Percentiles rank a stretch among this genome's conserved stretches.
phyloP scores from a whole-genome alignment of 2,113 vertebrate species.

The Solenodon paradoxus region DNA sequence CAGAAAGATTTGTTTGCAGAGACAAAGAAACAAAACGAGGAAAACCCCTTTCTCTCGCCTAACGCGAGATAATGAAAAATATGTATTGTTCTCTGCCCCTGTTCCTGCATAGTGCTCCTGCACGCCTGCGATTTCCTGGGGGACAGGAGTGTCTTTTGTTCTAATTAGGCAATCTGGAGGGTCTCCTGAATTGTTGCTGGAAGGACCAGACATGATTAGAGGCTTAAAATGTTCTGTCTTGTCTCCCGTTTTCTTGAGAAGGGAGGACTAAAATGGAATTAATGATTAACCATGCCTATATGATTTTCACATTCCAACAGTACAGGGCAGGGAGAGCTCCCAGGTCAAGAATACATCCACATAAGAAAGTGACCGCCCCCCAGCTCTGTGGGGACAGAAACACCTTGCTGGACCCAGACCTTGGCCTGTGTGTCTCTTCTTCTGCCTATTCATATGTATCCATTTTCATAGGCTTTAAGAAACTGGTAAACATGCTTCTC shows the following conservation, averaged over 20 bases:
- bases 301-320: too few relatives aligned
- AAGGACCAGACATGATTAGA: background rate
- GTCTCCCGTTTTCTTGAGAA: background rate
- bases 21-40: background rate
- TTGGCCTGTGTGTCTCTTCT: background rate
- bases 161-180: background rate
- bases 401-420: background rate
- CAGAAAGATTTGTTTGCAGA: background rate
- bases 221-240: background rate
- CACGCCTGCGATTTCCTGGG: background rate
- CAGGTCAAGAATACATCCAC: background rate
- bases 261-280: background rate
- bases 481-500: rapidly evolving
- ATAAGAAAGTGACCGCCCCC: background rate
- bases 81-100: background rate
- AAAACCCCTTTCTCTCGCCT: background rate
- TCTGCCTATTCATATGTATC: background rate
- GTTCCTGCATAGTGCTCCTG: background rate
- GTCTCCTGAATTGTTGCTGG: background rate
- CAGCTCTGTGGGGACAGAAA: background rate
- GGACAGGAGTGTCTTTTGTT: background rate
- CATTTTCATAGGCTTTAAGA: background rate
- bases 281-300: background rate
- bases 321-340: background rate
- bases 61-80: background rate